phyloP scores from a whole-genome alignment of 2,888 invertebrate genomes.

The Eupithecia inturbata region DNA sequence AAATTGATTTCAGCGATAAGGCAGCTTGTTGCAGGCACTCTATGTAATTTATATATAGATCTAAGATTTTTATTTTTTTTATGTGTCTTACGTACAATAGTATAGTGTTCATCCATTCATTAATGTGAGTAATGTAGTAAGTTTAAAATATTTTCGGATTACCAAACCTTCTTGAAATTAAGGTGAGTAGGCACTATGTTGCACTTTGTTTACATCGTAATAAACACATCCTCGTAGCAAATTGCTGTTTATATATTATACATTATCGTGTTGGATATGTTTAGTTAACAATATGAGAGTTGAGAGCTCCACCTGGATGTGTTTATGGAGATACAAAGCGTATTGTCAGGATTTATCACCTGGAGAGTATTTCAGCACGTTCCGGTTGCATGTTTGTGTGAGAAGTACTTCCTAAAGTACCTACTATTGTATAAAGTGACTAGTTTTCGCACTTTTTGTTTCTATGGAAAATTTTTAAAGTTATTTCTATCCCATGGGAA shows the following conservation, averaged over 20 bases:
- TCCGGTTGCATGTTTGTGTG: background rate
- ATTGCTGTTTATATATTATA: background rate
- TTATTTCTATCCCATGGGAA: too few species aligned
- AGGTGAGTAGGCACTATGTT: background rate
- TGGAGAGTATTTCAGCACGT: background rate
- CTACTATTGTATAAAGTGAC: background rate
- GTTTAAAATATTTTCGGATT: background rate
- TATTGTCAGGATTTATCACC: background rate
- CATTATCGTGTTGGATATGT: background rate
- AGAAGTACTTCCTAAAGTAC: background rate
- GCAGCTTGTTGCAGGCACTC: too few species aligned
- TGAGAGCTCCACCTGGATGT: constrained; percentile 3
- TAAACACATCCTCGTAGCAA: background rate
- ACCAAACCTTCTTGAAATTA: background rate
- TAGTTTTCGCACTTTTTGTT: background rate
- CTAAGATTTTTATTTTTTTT: too few species aligned
- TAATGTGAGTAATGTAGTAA: too few species aligned
- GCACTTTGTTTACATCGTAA: background rate
- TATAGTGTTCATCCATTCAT: too few species aligned
- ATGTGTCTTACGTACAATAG: too few species aligned
- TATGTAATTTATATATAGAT: too few species aligned
- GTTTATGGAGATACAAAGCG: background rate
- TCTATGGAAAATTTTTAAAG: background rate
- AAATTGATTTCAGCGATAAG: too few species aligned
- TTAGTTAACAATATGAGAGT: background rate